Evolutionary conservation across 2,888 invertebrate genomes (phyloP).

Genomic region (Cheilosia variabilis): DNA sequence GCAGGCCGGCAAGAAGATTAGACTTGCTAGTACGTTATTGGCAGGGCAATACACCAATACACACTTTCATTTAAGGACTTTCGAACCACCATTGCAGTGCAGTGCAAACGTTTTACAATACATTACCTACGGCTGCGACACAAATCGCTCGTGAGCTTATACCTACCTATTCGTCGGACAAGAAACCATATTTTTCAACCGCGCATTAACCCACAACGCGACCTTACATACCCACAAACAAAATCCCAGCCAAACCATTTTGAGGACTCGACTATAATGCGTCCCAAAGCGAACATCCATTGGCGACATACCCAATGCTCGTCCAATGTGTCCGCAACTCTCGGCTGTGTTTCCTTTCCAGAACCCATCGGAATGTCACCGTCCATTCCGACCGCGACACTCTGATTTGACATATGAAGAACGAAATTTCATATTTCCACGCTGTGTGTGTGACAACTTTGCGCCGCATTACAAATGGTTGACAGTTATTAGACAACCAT

Average conservation of each 20-base stretch:
- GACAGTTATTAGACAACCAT: slow-evolving; percentile 74
- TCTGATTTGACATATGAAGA: slow-evolving; percentile 65
- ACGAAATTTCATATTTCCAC: slow-evolving; percentile 69
- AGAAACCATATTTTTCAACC: slow-evolving; percentile 48
- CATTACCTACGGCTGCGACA: slow-evolving; percentile 37
- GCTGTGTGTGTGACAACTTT: slow-evolving; percentile 11
- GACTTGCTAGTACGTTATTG: too few species aligned
- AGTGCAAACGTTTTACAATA: slow-evolving; percentile 23
- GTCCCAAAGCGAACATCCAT: slow-evolving; percentile 43
- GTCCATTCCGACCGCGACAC: slow-evolving; percentile 13
- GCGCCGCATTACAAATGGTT: slow-evolving; percentile 74
- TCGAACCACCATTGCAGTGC: neutral
- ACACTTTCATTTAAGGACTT: neutral
- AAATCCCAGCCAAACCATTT: too few species aligned
- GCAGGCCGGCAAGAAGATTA: too few species aligned
- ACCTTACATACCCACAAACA: neutral
- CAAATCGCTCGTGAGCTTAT: slow-evolving; percentile 54
- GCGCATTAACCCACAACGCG: slow-evolving; percentile 39
- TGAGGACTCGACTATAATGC: slow-evolving; percentile 13
- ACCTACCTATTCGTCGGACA: slow-evolving; percentile 5
- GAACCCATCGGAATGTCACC: slow-evolving; percentile 30
- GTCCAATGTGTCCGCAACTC: slow-evolving; percentile 68
- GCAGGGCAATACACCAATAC: too few species aligned
- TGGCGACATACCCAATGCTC: slow-evolving; percentile 70
- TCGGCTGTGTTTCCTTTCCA: slow-evolving; percentile 61